These are phyloP conservation scores for Dendrolimus kikuchii DNA, from an alignment of 1,140 invertebrate species.

Conservation along the genomic window DNA sequence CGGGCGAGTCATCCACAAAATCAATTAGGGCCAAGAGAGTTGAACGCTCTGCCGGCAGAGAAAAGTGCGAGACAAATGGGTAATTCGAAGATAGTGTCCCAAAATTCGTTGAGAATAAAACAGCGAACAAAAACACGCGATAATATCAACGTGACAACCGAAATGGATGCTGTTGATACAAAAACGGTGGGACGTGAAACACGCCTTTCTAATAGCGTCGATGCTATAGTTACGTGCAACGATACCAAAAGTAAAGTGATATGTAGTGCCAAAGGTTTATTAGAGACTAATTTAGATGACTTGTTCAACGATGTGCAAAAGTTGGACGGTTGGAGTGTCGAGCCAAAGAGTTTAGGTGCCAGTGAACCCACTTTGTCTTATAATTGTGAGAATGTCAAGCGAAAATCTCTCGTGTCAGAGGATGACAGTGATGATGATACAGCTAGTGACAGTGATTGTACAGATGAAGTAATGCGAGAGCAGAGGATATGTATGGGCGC, in stretches of 20 bases:
- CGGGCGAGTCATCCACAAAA: conserved; percentile 46
- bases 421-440: conserved; percentile 54
- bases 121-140: conserved; percentile 48
- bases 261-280: conserved; percentile 69
- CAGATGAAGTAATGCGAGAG: conserved; percentile 49
- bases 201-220: conserved; percentile 55
- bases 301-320: conserved; percentile 53
- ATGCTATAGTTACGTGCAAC: conserved; percentile 45
- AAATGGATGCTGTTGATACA: conserved; percentile 27
- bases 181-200: conserved; percentile 37
- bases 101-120: conserved; percentile 50
- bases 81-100: conserved; percentile 34
- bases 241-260: conserved; percentile 61
- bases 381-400: conserved; percentile 35
- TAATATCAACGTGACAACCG: conserved; percentile 29
- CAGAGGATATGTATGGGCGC: conserved; percentile 61
- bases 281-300: conserved; percentile 69
- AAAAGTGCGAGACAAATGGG: conserved; percentile 30
- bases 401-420: conserved; percentile 50
- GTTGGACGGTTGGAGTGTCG: conserved; percentile 34
- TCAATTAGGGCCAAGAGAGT: conserved; percentile 30
- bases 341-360: conserved; percentile 54
- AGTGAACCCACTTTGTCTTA: conserved; percentile 53
- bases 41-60: conserved; percentile 23
- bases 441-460: conserved; percentile 49